Evolutionary conservation across 2,113 vertebrate genomes (phyloP).

Genomic region (Stictonetta naevosa): DNA sequence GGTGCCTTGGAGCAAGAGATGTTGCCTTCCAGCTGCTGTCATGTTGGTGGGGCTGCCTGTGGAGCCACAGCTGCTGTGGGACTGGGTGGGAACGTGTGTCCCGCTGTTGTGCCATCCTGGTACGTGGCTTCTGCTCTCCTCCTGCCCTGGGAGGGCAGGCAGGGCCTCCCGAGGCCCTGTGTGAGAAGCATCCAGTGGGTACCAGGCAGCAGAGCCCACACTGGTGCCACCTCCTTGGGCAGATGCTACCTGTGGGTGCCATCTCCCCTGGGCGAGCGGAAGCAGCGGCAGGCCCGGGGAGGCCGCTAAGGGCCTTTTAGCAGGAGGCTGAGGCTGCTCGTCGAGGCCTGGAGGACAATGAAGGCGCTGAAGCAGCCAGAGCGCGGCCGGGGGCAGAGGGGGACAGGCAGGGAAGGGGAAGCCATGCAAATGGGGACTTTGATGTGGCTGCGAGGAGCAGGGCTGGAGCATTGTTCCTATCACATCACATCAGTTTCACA

Average conservation of each 20-base stretch:
- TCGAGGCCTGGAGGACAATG: conserved; percentile 38
- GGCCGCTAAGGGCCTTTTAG: neutral
- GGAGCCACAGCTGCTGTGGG: neutral
- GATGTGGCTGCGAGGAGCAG: conserved; percentile 45
- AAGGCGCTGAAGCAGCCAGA: conserved; percentile 58
- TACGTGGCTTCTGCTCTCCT: neutral
- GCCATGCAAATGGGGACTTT: conserved; percentile 66
- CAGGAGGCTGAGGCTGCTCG: conserved; percentile 23
- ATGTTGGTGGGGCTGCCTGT: neutral
- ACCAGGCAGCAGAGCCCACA: neutral
- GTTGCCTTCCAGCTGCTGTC: neutral
- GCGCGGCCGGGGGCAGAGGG: conserved; percentile 49
- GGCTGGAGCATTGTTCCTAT: conserved; percentile 59
- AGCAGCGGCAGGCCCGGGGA: neutral
- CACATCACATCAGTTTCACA: conserved; percentile 70
- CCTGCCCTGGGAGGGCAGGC: neutral
- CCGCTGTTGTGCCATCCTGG: rapidly evolving
- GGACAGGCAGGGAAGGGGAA: conserved; percentile 60
- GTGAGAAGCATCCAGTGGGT: neutral
- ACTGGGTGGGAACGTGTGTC: neutral
- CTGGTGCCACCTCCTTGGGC: neutral
- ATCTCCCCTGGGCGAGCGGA: neutral
- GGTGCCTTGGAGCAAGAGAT: neutral
- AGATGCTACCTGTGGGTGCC: no score
- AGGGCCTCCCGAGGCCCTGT: neutral